phyloP scores from a whole-genome alignment of 2,888 invertebrate genomes.

The Nysson spinosus region DNA sequence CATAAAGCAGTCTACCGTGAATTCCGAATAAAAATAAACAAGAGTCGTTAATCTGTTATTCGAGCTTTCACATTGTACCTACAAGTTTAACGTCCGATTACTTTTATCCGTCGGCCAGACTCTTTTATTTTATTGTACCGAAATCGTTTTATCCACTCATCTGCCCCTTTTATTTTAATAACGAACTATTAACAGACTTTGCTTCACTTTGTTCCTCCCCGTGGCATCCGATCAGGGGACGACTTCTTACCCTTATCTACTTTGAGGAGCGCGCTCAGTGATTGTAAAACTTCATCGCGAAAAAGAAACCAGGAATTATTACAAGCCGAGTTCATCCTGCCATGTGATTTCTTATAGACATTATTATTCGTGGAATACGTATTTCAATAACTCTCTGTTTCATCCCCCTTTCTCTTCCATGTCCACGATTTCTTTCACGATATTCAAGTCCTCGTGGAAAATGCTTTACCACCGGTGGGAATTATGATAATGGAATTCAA shows the following conservation, averaged over 20 bases:
- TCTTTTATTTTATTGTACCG: constrained; percentile 18
- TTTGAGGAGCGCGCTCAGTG: constrained; percentile 32
- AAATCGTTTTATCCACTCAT: constrained; percentile 26
- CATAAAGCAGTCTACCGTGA: not conserved
- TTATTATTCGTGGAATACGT: constrained; percentile 38
- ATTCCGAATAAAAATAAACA: not conserved
- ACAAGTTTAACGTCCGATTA: constrained; percentile 28
- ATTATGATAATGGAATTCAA: too few relatives aligned
- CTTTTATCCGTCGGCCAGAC: constrained; percentile 19
- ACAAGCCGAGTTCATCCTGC: constrained; percentile 22
- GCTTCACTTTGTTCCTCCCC: constrained; percentile 14
- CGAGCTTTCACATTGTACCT: constrained; percentile 12
- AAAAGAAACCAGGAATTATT: constrained; percentile 43
- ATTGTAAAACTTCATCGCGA: constrained; percentile 39
- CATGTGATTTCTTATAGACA: constrained; percentile 36
- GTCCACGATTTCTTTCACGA: constrained; percentile 1
- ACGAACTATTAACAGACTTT: constrained; percentile 44
- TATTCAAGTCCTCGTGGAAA: too few relatives aligned
- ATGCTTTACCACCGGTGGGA: too few relatives aligned
- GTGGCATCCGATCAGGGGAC: constrained; percentile 21
- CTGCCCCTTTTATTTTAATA: constrained; percentile 44
- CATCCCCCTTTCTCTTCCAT: not conserved
- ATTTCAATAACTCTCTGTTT: constrained; percentile 20
- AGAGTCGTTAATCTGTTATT: constrained; percentile 11
- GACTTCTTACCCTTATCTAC: constrained; percentile 25